These are phyloP conservation scores for Scaeva pyrastri DNA, from an alignment of 2,888 invertebrate species.

Conservation along the genomic window DNA sequence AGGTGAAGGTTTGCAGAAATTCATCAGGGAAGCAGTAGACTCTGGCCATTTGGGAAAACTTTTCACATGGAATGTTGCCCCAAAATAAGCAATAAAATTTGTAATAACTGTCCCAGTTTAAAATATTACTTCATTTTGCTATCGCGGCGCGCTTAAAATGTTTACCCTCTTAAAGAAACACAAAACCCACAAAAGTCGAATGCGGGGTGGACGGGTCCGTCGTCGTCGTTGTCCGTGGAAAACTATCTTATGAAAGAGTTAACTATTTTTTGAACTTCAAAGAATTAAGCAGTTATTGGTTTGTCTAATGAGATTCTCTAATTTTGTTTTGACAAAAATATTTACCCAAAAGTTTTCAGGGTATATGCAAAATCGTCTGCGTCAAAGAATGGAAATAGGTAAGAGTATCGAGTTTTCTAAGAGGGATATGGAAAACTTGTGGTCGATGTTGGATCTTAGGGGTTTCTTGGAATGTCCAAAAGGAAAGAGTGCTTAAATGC, in stretches of 20 bases:
- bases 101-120: slow-evolving; percentile 74
- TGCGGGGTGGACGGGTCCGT: slow-evolving; percentile 11
- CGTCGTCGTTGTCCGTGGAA: background rate
- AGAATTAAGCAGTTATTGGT: slow-evolving; percentile 83
- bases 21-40: background rate
- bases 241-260: slow-evolving; percentile 36
- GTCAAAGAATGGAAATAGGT: background rate
- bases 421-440: slow-evolving; percentile 40
- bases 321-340: slow-evolving; percentile 76
- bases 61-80: slow-evolving; percentile 54
- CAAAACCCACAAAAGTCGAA: slow-evolving; percentile 54
- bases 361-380: background rate
- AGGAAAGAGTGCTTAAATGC: background rate
- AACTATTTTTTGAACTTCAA: slow-evolving; percentile 58
- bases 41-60: background rate
- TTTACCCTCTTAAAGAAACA: slow-evolving; percentile 36
- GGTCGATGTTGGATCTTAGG: slow-evolving; percentile 42
- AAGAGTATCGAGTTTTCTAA: background rate
- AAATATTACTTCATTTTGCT: slow-evolving; percentile 75
- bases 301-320: slow-evolving; percentile 83
- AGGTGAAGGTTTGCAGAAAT: background rate
- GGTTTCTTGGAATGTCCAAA: slow-evolving; percentile 66
- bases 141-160: slow-evolving; percentile 62
- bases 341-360: slow-evolving; percentile 48
- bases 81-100: slow-evolving; percentile 75